These are phyloP conservation scores for Nothoprocta pentlandii DNA, from an alignment of 2,113 vertebrate genomes.

Conservation along the genomic window DNA sequence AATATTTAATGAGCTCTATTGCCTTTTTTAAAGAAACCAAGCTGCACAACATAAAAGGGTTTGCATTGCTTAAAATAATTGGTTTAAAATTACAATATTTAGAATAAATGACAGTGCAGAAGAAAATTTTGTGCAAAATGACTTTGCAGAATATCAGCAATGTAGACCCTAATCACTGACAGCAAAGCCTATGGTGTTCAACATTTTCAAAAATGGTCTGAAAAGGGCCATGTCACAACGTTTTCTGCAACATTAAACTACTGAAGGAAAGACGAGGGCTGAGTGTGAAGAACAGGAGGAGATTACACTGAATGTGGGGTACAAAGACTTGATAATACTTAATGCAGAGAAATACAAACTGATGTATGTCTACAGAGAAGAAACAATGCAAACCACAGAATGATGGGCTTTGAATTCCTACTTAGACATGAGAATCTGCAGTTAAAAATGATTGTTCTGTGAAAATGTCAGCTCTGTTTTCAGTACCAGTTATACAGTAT, in stretches of 20 bases:
- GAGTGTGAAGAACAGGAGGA: neutral
- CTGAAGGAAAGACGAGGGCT: neutral
- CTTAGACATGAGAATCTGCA: neutral
- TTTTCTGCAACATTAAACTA: neutral
- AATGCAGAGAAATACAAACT: neutral
- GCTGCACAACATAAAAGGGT: neutral
- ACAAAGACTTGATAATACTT: neutral
- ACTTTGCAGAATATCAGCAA: neutral
- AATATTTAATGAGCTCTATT: neutral
- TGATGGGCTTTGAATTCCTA: neutral
- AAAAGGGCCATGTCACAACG: neutral
- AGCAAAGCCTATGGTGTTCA: neutral
- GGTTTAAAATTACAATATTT: neutral
- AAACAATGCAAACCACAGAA: neutral
- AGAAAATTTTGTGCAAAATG: no score
- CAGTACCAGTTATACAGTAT: neutral
- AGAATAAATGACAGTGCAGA: neutral
- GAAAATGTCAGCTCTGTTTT: neutral
- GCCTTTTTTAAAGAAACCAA: neutral
- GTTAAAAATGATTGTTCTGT: neutral
- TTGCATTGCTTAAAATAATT: neutral
- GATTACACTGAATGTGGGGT: neutral
- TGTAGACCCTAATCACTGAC: neutral
- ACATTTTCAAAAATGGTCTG: neutral
- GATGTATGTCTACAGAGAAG: neutral